Percentiles rank a stretch among this genome's conserved stretches.
Conservation (phyloP, 2,888 invertebrate species). For the Aethes cnicana region DNA sequence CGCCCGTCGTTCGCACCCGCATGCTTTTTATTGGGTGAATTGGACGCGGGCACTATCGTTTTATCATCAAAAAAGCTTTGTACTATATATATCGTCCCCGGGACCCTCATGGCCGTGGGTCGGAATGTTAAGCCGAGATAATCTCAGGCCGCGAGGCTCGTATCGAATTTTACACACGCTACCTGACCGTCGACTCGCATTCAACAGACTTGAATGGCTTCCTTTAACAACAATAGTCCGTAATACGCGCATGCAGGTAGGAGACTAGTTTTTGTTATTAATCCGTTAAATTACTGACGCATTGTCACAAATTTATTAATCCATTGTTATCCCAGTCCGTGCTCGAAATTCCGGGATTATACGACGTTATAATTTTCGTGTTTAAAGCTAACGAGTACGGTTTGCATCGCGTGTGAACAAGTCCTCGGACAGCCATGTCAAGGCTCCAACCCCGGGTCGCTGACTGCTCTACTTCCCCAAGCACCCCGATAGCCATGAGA, state of each 20-base stretch:
- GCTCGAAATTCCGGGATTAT: slow-evolving; percentile 15
- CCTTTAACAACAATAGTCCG: slow-evolving; percentile 63
- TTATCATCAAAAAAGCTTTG: slow-evolving; percentile 61
- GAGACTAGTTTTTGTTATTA: slow-evolving; percentile 50
- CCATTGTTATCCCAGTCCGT: slow-evolving; percentile 4
- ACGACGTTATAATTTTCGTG: slow-evolving; percentile 12
- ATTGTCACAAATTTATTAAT: slow-evolving; percentile 25
- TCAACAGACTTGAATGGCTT: slow-evolving; percentile 69
- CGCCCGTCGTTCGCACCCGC: slow-evolving; percentile 61
- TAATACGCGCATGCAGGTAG: slow-evolving; percentile 64
- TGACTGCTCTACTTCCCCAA: slow-evolving; percentile 46
- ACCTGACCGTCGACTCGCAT: slow-evolving; percentile 65
- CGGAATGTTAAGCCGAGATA: slow-evolving; percentile 79
- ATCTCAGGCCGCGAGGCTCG: slow-evolving; percentile 63
- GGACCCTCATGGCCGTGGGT: slow-evolving; percentile 51
- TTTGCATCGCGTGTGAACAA: slow-evolving; percentile 49
- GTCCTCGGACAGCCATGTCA: slow-evolving; percentile 43
- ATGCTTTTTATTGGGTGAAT: slow-evolving; percentile 77
- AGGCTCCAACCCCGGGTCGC: slow-evolving; percentile 47
- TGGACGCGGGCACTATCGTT: slow-evolving; percentile 56
- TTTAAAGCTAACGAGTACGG: slow-evolving; percentile 20
- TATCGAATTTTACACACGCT: slow-evolving; percentile 76
- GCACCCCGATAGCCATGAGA: slow-evolving; percentile 31
- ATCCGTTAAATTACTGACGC: slow-evolving; percentile 35
- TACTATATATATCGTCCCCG: slow-evolving; percentile 52